phyloP scores from a whole-genome alignment of 1,140 invertebrate species.

The Nephotettix cincticeps region DNA sequence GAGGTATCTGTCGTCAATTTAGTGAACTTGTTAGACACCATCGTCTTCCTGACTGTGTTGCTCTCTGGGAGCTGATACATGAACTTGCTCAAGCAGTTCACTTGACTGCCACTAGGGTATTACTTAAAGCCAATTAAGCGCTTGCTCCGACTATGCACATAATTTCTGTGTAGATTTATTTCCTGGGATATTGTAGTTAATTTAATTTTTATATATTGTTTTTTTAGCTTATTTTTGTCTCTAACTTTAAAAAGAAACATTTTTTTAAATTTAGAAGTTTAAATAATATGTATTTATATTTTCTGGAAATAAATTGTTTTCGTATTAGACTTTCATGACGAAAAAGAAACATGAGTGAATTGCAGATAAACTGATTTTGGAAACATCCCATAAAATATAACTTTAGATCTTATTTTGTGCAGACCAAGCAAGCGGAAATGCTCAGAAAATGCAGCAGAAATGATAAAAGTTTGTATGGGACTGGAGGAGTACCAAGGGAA shows the following conservation, averaged over 20 bases:
- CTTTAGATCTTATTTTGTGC: slow-evolving; percentile 19
- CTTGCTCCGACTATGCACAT: too few species aligned
- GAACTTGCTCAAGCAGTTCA: too few species aligned
- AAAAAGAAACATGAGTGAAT: not conserved
- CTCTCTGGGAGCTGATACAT: too few species aligned
- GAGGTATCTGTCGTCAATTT: too few species aligned
- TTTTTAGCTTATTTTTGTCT: not conserved
- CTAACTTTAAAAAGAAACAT: not conserved
- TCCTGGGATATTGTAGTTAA: too few species aligned
- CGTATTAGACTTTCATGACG: not conserved
- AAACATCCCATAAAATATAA: not conserved
- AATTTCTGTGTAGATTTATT: too few species aligned
- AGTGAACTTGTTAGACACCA: too few species aligned
- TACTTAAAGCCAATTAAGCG: too few species aligned
- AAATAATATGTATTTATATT: not conserved
- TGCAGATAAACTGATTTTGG: not conserved
- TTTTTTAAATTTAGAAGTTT: not conserved
- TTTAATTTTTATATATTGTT: too few species aligned
- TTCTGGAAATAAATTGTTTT: not conserved
- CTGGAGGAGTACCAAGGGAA: slow-evolving; percentile 53
- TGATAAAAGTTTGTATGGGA: slow-evolving; percentile 68
- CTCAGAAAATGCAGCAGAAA: slow-evolving; percentile 64
- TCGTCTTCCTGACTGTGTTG: too few species aligned
- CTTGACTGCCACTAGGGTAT: too few species aligned
- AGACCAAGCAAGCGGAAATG: slow-evolving; percentile 62